These are phyloP conservation scores for Brenthis ino DNA, from an alignment of 2,888 invertebrate species.

Conservation along the genomic window DNA sequence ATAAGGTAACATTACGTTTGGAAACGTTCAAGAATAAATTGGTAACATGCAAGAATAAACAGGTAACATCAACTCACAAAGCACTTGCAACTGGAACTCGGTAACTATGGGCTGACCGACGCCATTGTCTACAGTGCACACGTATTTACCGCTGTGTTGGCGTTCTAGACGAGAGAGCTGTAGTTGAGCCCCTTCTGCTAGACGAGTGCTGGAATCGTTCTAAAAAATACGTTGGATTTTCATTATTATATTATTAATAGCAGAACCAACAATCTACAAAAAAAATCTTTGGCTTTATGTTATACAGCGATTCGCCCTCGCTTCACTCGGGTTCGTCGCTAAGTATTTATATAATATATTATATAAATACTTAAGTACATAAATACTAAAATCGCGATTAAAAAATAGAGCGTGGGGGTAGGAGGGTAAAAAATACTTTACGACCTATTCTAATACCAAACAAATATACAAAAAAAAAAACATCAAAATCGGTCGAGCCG, in stretches of 20 bases:
- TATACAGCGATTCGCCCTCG: too few species aligned
- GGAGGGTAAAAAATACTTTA: too few species aligned
- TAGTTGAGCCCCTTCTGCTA: constrained; percentile 84
- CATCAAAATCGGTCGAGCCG: too few species aligned
- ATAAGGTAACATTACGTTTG: neutral
- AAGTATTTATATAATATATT: too few species aligned
- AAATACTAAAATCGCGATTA: too few species aligned
- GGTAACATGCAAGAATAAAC: neutral
- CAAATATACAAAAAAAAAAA: too few species aligned
- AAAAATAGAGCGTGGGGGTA: too few species aligned
- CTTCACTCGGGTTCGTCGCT: too few species aligned
- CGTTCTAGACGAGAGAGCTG: constrained; percentile 84
- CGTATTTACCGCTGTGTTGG: constrained; percentile 85
- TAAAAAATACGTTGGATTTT: constrained; percentile 45
- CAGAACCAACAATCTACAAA: neutral
- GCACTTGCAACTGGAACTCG: constrained; percentile 85
- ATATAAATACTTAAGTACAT: too few species aligned
- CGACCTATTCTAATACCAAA: too few species aligned
- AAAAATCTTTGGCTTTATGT: neutral
- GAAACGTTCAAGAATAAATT: neutral
- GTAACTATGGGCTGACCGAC: constrained; percentile 86
- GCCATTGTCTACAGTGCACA: constrained; percentile 86
- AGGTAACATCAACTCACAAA: constrained; percentile 81
- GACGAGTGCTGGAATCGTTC: constrained; percentile 65
- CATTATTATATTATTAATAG: neutral